Evolutionary conservation across 2,113 vertebrate genomes (phyloP).

Genomic region (Euleptes europaea): DNA sequence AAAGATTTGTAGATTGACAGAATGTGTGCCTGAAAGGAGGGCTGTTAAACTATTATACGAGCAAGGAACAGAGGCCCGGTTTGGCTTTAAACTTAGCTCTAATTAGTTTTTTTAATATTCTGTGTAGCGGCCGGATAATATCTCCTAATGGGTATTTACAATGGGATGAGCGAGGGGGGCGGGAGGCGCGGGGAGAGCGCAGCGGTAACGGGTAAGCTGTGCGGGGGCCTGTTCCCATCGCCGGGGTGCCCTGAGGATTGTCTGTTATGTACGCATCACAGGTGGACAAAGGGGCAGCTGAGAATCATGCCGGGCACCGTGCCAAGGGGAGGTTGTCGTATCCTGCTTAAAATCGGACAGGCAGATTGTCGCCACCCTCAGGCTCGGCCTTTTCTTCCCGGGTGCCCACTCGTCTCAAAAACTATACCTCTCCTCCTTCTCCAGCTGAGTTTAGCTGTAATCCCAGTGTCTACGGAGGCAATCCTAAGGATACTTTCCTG

Average conservation of each 20-base stretch:
- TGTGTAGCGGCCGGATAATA: conserved; percentile 17
- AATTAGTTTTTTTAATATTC: conserved; percentile 45
- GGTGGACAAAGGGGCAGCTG: not conserved
- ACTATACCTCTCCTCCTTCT: not conserved
- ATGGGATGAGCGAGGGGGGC: not conserved
- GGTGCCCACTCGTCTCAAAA: not conserved
- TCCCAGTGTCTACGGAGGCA: no score
- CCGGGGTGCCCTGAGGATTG: not conserved
- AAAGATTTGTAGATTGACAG: conserved; percentile 26
- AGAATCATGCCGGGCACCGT: not conserved
- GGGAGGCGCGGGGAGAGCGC: not conserved
- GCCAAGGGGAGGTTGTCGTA: not conserved
- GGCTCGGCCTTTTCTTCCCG: not conserved
- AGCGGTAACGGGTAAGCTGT: not conserved
- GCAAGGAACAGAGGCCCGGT: conserved; percentile 26
- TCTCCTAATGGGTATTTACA: conserved; percentile 36
- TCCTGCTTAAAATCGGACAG: not conserved
- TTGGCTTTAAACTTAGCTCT: conserved; percentile 24
- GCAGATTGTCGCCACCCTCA: not conserved
- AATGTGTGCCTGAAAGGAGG: not conserved
- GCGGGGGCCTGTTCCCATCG: not conserved
- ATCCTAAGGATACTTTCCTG: no score
- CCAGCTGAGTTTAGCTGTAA: not conserved
- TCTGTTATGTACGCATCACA: not conserved
- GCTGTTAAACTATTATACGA: conserved; percentile 30